These are phyloP conservation scores for Athripsodes cinereus DNA, from an alignment of 2,888 invertebrate species.

Conservation along the genomic window DNA sequence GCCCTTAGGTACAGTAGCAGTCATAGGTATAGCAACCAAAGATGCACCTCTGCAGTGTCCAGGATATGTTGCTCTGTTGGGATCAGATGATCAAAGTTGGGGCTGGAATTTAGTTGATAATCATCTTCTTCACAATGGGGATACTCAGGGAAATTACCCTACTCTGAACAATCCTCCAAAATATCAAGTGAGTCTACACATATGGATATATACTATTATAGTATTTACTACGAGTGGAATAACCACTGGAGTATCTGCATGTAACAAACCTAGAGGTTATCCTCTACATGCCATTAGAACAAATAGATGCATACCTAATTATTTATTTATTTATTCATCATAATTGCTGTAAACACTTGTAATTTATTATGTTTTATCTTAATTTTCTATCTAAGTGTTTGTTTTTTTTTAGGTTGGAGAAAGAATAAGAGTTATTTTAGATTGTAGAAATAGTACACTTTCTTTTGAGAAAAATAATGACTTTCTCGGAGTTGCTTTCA, in stretches of 20 bases:
- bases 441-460: conserved; percentile 94
- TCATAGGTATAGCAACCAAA: conserved; percentile 91
- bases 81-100: conserved; percentile 97
- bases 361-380: neutral
- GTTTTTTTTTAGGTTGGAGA: conserved; percentile 76
- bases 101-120: conserved; percentile 99
- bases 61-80: conserved; percentile 91
- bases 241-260: too few relatives aligned
- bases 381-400: neutral
- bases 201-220: too few relatives aligned
- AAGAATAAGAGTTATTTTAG: conserved; percentile 92
- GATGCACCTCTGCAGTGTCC: conserved; percentile 90
- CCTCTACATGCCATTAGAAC: too few relatives aligned
- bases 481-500: conserved; percentile 96
- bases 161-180: conserved; percentile 92
- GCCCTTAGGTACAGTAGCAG: conserved; percentile 95
- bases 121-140: conserved; percentile 92
- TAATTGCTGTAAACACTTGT: too few relatives aligned
- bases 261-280: too few relatives aligned
- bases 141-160: conserved; percentile 91
- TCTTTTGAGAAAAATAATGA: conserved; percentile 98
- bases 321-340: too few relatives aligned
- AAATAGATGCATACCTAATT: too few relatives aligned
- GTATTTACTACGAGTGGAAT: too few relatives aligned
- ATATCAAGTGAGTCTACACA: conserved; percentile 72